phyloP scores from a whole-genome alignment of 2,113 vertebrate species.

The Podarcis muralis region DNA sequence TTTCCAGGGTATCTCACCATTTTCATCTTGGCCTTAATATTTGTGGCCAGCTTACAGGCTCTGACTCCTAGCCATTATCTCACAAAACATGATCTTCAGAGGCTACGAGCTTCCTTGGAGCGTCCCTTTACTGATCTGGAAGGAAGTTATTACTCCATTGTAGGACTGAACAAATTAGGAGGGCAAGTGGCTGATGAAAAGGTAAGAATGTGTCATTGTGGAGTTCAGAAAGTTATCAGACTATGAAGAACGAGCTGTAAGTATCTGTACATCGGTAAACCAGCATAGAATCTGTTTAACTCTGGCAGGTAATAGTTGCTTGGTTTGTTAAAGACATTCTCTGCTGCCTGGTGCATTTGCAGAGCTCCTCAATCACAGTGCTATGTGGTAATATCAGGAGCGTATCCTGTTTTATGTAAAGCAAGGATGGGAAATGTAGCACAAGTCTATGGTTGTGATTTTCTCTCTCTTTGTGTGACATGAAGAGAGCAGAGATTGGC shows the following conservation, averaged over 20 bases:
- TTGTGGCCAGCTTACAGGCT: slow-evolving; percentile 74
- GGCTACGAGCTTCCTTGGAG: slow-evolving; percentile 83
- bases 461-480: neutral
- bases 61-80: slow-evolving; percentile 89
- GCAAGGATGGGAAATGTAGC: neutral
- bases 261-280: neutral
- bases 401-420: neutral
- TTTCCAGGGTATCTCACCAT: slow-evolving; percentile 75
- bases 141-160: slow-evolving; percentile 86
- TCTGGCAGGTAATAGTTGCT: neutral
- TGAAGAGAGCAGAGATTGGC: neutral
- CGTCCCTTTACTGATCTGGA: slow-evolving; percentile 83
- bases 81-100: slow-evolving; percentile 82
- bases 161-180: slow-evolving; percentile 86
- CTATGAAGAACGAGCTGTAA: neutral
- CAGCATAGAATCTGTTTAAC: neutral
- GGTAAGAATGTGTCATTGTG: slow-evolving; percentile 71
- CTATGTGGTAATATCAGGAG: neutral
- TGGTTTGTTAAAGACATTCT: neutral
- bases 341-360: neutral
- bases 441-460: neutral
- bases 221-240: neutral
- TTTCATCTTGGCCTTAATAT: slow-evolving; percentile 74
- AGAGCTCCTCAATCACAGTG: neutral
- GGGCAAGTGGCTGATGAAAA: slow-evolving; percentile 79